Evolutionary conservation across 2,797 vertebrate genomes (phyloP), one percentile per base, ranked within the genome.

Genomic region (Scyliorhinus canicula): DNA sequence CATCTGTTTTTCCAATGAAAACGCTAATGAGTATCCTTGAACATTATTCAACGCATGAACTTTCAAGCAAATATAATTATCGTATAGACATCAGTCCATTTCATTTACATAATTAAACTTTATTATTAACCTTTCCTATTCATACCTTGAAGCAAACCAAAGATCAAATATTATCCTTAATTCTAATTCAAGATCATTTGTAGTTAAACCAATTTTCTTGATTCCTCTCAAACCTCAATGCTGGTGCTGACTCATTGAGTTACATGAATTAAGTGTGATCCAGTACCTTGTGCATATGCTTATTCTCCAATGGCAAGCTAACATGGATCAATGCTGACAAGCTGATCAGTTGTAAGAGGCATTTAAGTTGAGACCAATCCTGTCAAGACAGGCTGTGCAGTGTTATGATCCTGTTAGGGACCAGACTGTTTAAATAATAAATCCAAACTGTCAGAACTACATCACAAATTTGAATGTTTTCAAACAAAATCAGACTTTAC

Each of bases 51-150:
- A 52, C 50, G 31, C 50, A 55, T 86, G 50, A 86, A 9, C 84
- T 86, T 86, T 86, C 82, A 55, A 86, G 50, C 84, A 86, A 86
- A 82, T 86, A 31, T 12, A 86, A 86, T 86, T 52, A 52, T 50
- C 26, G 50, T 31, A 55, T 35, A 55, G 50, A 52, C 28, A 86
- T 86, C 52, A 86, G 26, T 85, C 21, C 44, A 12, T 52, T 26
- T 24, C 4, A 86, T 86, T 86, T 55, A 52, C 84, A 86, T 86
- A 74, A 74, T 74, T n/a, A 86, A 86, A 86, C 26, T 31, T 55
- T 86, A 86, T 85, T 85, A 50, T 31, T 86, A 67, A 67, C 26
- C 21, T 52, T 52, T 31, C 84, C 50, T 86, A 55, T 86, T 86
- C 50, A 31, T 31, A 55, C 26, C 47, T 86, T 86, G 84, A 86